Conservation (phyloP, 2,888 invertebrate species). For the Phlogophora meticulosa region DNA sequence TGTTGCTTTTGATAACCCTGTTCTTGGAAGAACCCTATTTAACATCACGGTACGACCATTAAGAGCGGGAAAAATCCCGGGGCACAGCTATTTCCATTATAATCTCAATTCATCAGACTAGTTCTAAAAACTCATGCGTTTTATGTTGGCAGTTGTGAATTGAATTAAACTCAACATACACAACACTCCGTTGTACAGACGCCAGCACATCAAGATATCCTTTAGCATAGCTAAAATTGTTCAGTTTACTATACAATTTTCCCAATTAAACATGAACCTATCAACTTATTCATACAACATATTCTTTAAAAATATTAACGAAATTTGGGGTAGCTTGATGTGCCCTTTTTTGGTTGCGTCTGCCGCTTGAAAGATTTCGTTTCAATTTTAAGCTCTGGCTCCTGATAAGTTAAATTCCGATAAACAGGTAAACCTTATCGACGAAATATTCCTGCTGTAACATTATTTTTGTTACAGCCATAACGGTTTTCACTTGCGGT, state of each 20-base stretch:
- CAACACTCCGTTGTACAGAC: constrained; percentile 1
- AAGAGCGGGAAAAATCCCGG: no score
- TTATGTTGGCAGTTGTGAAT: neutral
- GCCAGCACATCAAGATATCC: no score
- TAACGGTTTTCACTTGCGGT: constrained; percentile 7
- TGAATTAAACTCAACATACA: neutral
- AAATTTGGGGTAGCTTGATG: no score
- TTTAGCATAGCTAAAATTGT: no score
- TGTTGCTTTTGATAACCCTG: no score
- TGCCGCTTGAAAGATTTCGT: neutral
- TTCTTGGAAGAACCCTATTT: no score
- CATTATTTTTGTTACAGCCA: neutral
- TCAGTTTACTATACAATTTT: no score
- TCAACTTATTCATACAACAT: no score
- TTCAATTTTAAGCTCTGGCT: constrained; percentile 1
- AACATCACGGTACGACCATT: no score
- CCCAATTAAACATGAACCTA: no score
- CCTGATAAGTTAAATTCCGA: constrained; percentile 5
- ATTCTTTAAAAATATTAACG: no score
- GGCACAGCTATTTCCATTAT: neutral
- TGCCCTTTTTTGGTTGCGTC: neutral
- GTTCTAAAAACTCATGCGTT: neutral
- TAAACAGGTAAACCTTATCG: neutral
- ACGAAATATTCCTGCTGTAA: neutral
- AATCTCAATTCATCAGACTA: neutral